phyloP scores from a whole-genome alignment of 92 coral and sea anemone genomes.

The Blastomussa wellsi region DNA sequence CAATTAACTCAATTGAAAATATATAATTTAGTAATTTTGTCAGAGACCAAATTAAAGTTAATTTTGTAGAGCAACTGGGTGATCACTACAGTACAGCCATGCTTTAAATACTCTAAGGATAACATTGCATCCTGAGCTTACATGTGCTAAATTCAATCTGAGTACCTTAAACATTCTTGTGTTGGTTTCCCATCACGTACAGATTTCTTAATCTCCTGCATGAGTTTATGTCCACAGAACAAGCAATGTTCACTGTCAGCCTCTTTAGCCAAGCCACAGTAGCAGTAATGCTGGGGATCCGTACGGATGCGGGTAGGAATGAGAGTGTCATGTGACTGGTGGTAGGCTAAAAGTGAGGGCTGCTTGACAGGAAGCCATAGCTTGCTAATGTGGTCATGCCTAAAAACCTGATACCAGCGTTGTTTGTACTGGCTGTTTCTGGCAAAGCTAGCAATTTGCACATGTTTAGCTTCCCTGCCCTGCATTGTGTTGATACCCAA shows the following conservation, averaged over 20 bases:
- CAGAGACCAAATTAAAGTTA: too few relatives aligned
- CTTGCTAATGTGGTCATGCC: slow-evolving; percentile 58
- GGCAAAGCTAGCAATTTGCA: slow-evolving; percentile 65
- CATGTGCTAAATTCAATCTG: neutral
- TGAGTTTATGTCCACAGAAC: slow-evolving; percentile 51
- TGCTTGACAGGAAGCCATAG: slow-evolving; percentile 60
- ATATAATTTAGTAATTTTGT: too few relatives aligned
- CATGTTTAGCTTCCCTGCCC: slow-evolving; percentile 74
- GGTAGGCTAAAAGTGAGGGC: slow-evolving; percentile 58
- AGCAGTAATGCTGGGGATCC: slow-evolving; percentile 41
- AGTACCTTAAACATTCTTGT: slow-evolving; percentile 22
- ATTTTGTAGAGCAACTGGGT: too few relatives aligned
- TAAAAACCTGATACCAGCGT: slow-evolving; percentile 55
- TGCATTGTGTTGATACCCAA: slow-evolving; percentile 67
- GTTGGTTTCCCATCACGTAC: slow-evolving; percentile 41
- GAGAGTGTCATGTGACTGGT: slow-evolving; percentile 47
- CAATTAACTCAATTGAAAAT: too few relatives aligned
- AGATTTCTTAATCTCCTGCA: slow-evolving; percentile 53
- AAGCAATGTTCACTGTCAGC: slow-evolving; percentile 35
- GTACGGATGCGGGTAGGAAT: slow-evolving; percentile 37
- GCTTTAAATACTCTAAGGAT: too few relatives aligned
- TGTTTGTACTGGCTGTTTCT: slow-evolving; percentile 48
- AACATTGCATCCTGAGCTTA: neutral
- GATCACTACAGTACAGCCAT: too few relatives aligned
- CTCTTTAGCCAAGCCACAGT: slow-evolving; percentile 52